Evolutionary conservation across 2,888 invertebrate species (phyloP), one percentile per base, ranked within the genome.

Genomic region (Caenorhabditis sulstoni): DNA sequence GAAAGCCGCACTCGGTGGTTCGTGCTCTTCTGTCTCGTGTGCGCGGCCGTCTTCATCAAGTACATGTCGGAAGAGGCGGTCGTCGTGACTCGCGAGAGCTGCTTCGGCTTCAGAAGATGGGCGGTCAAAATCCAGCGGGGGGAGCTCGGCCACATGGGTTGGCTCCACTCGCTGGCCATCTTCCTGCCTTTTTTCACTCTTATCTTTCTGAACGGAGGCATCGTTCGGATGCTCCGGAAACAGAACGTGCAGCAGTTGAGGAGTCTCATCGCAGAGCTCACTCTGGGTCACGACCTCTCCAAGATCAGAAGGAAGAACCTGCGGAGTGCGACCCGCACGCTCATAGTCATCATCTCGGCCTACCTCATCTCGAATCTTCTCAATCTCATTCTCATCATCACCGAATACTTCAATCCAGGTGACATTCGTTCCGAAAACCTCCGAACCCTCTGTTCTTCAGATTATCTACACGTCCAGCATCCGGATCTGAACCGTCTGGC

Each of bases 211-310:
- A 89, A 89, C 70, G 89, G 88, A 7, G 89, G 89, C 16, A 89
- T 90, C 53, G 89, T 89, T 4, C 74, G 85, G 35, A 89, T 88
- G 89, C 74, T 89, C 14, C 47, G 87, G 45, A 81, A 85, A 65
- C 88, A 90, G 71, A 87, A 90, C 73, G 86, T 89, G 2, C 84
- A 89, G 81, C 87, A 89, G 82, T 74, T 89, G 11, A 86, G 89
- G 3, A 88, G 86, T 7, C 64, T 89, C 58, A 90, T 89, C 41
- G 89, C 89, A 3, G 86, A 89, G 68, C 70, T 89, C 12, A 90
- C 89, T 9, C 80, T 89, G 80, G 89, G 89, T 1, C 84, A 86
- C 41, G 89, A 89, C 67, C 79, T 88, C 45, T 88, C 87, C 81
- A 86, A 87, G 68, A 84, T 89, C 11, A 71, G 89, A 23, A 61